Evolutionary conservation across 2,888 invertebrate genomes (phyloP).

Genomic region (Hirtodrosophila confusa): DNA sequence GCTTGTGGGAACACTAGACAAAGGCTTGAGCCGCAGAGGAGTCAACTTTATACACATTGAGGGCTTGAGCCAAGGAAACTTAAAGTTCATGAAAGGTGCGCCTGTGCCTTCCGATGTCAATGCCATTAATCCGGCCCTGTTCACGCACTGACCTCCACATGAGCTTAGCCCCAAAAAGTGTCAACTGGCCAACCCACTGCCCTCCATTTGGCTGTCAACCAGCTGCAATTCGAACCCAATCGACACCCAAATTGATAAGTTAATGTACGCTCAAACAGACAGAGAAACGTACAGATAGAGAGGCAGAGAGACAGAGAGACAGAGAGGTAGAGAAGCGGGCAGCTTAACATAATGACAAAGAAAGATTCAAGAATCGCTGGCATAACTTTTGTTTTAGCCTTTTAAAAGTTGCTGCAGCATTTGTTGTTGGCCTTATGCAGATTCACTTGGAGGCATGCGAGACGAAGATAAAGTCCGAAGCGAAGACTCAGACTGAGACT

Average conservation of each 20-base stretch:
- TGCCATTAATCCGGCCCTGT: constrained; percentile 35
- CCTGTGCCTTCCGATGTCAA: not conserved
- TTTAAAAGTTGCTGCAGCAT: constrained; percentile 48
- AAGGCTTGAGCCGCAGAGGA: constrained; percentile 6
- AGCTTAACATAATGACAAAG: constrained; percentile 34
- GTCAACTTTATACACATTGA: no score
- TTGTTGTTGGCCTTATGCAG: constrained; percentile 22
- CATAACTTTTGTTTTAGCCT: constrained; percentile 55
- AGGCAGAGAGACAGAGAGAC: not conserved
- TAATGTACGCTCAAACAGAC: constrained; percentile 46
- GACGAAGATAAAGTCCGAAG: constrained; percentile 8
- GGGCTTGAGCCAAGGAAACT: not conserved
- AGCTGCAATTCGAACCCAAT: constrained; percentile 74
- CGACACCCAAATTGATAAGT: constrained; percentile 74
- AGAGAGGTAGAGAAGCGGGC: constrained; percentile 11
- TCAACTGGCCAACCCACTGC: constrained; percentile 69
- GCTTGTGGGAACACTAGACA: constrained; percentile 36
- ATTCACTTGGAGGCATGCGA: constrained; percentile 38
- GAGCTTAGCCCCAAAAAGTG: constrained; percentile 68
- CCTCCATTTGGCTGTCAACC: constrained; percentile 73
- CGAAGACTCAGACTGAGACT: constrained; percentile 5
- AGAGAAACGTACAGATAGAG: not conserved
- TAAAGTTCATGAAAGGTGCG: constrained; percentile 17
- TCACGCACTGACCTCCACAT: constrained; percentile 41
- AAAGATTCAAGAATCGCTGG: constrained; percentile 49